A percentile compares a stretch with the other conserved stretches of the same genome.
phyloP scores from a whole-genome alignment of 2,797 vertebrate genomes.

The Cottoperca gobio region DNA sequence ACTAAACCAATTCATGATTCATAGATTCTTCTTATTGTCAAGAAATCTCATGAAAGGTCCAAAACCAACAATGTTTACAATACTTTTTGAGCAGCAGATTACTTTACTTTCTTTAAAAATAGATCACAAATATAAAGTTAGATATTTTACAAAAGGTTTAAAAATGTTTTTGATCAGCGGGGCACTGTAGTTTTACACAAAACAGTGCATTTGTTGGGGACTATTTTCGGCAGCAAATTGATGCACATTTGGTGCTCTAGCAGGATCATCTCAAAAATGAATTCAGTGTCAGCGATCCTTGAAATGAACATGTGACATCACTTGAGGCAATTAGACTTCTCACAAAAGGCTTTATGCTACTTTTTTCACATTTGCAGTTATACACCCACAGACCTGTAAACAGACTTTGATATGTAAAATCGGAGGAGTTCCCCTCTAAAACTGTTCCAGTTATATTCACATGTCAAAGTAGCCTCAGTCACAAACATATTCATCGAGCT shows the following conservation, averaged over 20 bases:
- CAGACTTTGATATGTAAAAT: neutral
- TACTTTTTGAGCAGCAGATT: neutral
- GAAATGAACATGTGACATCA: neutral
- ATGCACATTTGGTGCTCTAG: neutral
- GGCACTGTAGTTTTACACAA: neutral
- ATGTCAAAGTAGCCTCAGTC: neutral
- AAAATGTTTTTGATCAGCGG: neutral
- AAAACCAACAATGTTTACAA: neutral
- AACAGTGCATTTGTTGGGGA: neutral
- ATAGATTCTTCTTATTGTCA: neutral
- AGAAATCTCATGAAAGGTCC: neutral
- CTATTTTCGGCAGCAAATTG: conserved; percentile 10
- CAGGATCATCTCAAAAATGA: conserved; percentile 5
- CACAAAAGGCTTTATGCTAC: neutral
- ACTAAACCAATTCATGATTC: neutral
- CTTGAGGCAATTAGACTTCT: neutral
- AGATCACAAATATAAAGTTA: neutral
- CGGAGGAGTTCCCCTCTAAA: neutral
- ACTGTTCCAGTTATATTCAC: neutral
- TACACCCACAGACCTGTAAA: neutral
- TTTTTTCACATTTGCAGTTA: neutral
- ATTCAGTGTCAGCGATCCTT: neutral
- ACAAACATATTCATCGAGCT: conserved; percentile 4
- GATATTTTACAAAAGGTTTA: neutral
- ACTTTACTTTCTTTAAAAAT: neutral